Base-by-base conservation (phyloP, 2,113 vertebrate species). In the Hippopotamus amphibius region DNA sequence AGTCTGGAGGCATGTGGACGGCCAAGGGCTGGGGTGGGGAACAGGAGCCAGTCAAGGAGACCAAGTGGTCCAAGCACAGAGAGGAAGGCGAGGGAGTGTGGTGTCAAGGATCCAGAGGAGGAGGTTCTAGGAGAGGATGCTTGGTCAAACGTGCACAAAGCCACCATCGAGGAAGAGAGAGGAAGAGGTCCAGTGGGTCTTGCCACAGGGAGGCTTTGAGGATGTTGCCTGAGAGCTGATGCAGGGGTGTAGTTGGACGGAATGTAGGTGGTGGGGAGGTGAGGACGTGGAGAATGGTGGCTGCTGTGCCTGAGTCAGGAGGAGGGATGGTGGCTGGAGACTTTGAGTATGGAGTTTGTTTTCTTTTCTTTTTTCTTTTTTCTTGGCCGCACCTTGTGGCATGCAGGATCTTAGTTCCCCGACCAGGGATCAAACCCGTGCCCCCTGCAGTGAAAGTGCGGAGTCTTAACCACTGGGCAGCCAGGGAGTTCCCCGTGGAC, bases 51-150 rank as follows among this genome's bases (percentile, higher is more conserved):
- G 3, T 43, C 13, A 15, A 65, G 57, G 43, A 48, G 30, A 53
- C 9, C 3, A 6, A 2, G 15, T 41, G 17, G n/a, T 41, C 11
- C 1, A 5, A 7, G 17, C 1, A 11, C 61, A 16, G 0, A 6
- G 48, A 69, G n/a, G 14, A 55, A 33, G 43, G 33, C 37, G 0
- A 26, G n/a, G 41, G n/a, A 17, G 83, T 12, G 7, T 16, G 41
- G 28, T 8, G 30, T 26, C 72, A 43, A 57, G 55, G 55, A 57
- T 57, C 43, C n/a, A 2, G 5, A 21, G n/a, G 53, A 14, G 10
- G 2, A 37, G 79, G 21, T 17, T 41, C 65, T 37, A 43, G 69
- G 68, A 80, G 43, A 46, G 63, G 11, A 53, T 13, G 14, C 8
- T 11, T 15, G n/a, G 33, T 24, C 5, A 5, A 3, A 57, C 22